phyloP scores from a whole-genome alignment of 2,113 vertebrate species.

The Epinephelus moara region DNA sequence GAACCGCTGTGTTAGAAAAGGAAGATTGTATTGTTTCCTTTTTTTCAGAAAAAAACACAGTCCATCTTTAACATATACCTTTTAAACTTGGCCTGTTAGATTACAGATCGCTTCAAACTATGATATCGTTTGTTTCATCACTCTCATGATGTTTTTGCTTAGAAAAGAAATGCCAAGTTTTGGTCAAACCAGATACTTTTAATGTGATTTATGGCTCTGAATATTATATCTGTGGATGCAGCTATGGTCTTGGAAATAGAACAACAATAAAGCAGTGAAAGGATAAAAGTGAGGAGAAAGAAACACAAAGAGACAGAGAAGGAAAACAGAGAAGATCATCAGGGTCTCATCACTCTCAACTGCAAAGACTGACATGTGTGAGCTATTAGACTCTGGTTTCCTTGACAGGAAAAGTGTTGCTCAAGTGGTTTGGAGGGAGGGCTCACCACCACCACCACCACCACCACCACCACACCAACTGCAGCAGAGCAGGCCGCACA shows the following conservation, averaged over 20 bases:
- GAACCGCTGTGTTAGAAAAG: background rate
- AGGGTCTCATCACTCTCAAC: constrained; percentile 42
- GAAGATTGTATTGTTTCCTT: background rate
- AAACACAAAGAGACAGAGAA: constrained; percentile 30
- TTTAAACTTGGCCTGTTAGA: background rate
- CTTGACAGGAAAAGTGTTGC: constrained; percentile 63
- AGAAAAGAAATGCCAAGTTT: background rate
- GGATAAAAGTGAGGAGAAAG: constrained; percentile 4
- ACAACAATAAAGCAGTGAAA: constrained; percentile 5
- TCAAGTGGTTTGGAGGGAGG: no score
- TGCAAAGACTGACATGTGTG: constrained; percentile 70
- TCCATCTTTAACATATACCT: background rate
- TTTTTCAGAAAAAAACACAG: background rate
- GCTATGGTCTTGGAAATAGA: background rate
- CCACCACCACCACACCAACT: constrained; percentile 24
- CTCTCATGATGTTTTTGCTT: background rate
- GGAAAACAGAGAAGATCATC: constrained; percentile 48
- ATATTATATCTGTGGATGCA: background rate
- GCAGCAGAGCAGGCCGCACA: constrained; percentile 10
- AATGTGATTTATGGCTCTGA: constrained; percentile 13
- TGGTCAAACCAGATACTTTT: background rate
- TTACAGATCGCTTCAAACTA: background rate
- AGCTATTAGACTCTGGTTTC: constrained; percentile 66
- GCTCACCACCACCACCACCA: constrained; percentile 10
- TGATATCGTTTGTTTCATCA: background rate